Evolutionary conservation across 2,797 vertebrate genomes (phyloP), one percentile per base, ranked within the genome.

Genomic region (Gila robusta): DNA sequence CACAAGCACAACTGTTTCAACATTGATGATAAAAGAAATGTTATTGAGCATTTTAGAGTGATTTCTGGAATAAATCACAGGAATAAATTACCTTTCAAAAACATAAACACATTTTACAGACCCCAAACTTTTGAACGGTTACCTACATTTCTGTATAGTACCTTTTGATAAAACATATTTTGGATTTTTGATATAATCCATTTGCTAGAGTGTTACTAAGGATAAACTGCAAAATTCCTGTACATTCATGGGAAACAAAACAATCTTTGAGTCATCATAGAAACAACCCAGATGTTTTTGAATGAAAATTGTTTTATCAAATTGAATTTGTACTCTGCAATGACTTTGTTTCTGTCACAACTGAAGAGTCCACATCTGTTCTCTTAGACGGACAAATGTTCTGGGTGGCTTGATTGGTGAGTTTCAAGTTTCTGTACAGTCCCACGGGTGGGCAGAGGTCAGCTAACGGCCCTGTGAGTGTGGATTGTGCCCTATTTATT

Each of bases 151-250:
- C n/a, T 62, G n/a, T 62, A 26, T 64, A 26, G 2, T 59, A 59
- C 21, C 21, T 35, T 76, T 35, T 52, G 26, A 23, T 35, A 37
- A 56, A 6, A 28, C 1, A 21, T 83, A 21, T 77, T 78, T 69
- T 52, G 56, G 35, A n/a, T 19, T 76, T 76, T 67, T 76, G n/a
- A 35, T 88, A 82, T 93, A 93, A 94, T 93, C 92, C 90, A 37
- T 87, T 90, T 87, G 79, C 78, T 76, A 64, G 67, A 90, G 85
- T 89, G 88, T 90, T 90, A 91, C 89, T 86, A 82, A 88, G 88
- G 91, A 92, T 93, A 92, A 94, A 93, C 92, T 91, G 88, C 85
- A 84, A 80, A 86, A 66, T 70, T 86, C 84, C 90, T 91, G 89
- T 90, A 32, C 6, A 86, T 71, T 64, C 28, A 64, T 6, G 5